phyloP scores from a whole-genome alignment of 2,113 vertebrate genomes.

The Myanophis thanlyinensis region DNA sequence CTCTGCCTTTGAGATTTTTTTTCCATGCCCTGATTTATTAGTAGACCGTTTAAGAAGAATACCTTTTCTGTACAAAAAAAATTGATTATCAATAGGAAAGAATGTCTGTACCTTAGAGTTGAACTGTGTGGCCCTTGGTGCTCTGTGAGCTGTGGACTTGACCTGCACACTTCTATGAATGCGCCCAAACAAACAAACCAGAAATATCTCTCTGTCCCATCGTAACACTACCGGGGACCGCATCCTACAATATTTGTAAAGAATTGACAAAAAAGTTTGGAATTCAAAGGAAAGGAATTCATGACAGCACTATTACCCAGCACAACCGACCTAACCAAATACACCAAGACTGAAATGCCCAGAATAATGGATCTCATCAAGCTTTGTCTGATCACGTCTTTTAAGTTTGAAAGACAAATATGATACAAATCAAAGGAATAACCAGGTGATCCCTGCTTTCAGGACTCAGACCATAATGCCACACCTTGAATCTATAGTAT shows the following conservation, averaged over 20 bases:
- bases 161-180: not conserved
- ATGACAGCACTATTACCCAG: not conserved
- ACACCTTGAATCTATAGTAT: not conserved
- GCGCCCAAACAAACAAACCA: not conserved
- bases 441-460: not conserved
- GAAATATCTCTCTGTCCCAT: not conserved
- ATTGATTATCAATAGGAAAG: not conserved
- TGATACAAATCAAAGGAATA: not conserved
- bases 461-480: not conserved
- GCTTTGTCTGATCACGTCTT: not conserved
- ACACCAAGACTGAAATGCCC: not conserved
- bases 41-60: not conserved
- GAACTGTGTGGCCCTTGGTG: not conserved
- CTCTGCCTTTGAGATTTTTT: not conserved
- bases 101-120: not conserved
- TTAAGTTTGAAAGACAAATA: not conserved
- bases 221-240: not conserved
- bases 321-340: not conserved
- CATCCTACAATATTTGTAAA: not conserved
- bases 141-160: not conserved
- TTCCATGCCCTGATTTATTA: not conserved
- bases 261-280: not conserved
- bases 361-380: not conserved
- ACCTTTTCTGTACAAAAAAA: not conserved
- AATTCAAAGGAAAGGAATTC: not conserved